Evolutionary conservation across 2,113 vertebrate genomes (phyloP).

Genomic region (Amia ocellicauda): DNA sequence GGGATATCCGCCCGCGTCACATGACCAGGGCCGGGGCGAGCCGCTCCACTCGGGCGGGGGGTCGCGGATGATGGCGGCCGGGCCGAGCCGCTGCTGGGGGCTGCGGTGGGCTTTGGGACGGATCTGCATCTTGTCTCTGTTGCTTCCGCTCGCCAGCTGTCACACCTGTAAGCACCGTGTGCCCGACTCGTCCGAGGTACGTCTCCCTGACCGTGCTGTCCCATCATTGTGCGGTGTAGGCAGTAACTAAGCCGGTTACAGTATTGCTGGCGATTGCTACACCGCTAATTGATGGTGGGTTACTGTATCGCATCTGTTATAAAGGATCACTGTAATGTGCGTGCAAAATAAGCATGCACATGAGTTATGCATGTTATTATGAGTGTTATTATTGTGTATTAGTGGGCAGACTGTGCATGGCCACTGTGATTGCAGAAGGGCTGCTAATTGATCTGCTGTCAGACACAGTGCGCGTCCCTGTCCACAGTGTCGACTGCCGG

Average conservation of each 20-base stretch:
- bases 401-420: no score
- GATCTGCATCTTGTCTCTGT: conserved; percentile 32
- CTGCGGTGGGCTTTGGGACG: conserved; percentile 37
- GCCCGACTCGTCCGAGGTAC: conserved; percentile 52
- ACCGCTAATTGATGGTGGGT: neutral
- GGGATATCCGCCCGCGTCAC: neutral
- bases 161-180: conserved; percentile 58
- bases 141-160: conserved; percentile 39
- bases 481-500: no score
- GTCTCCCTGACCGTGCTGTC: neutral
- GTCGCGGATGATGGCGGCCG: conserved; percentile 54
- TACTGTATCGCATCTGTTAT: neutral
- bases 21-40: neutral
- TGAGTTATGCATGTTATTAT: no score
- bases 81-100: conserved; percentile 45
- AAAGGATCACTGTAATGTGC: no score
- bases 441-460: no score
- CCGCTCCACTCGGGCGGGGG: neutral
- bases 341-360: no score
- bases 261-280: neutral
- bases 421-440: no score
- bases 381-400: no score
- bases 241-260: neutral
- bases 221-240: neutral
- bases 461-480: no score